These are phyloP conservation scores for Pelochelys cantorii DNA, from an alignment of 2,797 vertebrate species.

Conservation along the genomic window DNA sequence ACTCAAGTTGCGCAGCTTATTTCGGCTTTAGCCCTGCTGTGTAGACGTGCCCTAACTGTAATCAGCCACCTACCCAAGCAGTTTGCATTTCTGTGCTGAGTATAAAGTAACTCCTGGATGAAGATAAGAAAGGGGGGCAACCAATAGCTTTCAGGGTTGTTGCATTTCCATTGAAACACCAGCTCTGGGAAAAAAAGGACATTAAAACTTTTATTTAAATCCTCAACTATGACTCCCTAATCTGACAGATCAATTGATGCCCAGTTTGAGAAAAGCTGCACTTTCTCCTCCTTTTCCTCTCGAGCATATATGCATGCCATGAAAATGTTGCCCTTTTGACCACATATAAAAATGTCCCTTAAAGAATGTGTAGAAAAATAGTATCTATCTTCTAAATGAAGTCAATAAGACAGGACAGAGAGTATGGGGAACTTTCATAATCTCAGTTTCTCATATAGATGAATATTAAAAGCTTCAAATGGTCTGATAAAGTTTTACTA, in stretches of 20 bases:
- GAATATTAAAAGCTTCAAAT: not conserved
- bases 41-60: not conserved
- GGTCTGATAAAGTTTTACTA: slow-evolving; percentile 11
- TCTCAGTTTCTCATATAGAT: slow-evolving; percentile 25
- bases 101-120: not conserved
- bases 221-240: slow-evolving; percentile 49
- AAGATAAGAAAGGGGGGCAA: not conserved
- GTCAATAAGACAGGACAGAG: not conserved
- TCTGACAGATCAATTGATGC: slow-evolving; percentile 14
- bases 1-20: too few relatives aligned
- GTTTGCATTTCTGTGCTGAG: slow-evolving; percentile 17
- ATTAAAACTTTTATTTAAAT: slow-evolving; percentile 32
- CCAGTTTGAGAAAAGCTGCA: slow-evolving; percentile 43
- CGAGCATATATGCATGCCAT: accelerated
- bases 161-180: slow-evolving; percentile 14
- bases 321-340: slow-evolving; percentile 47
- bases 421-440: not conserved
- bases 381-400: slow-evolving; percentile 33
- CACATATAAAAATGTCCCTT: slow-evolving; percentile 42
- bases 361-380: slow-evolving; percentile 33
- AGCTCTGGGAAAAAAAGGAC: slow-evolving; percentile 53
- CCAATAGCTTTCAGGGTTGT: not conserved
- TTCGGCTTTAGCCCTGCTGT: too few relatives aligned
- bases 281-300: slow-evolving; percentile 24
- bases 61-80: not conserved